Percentiles rank a stretch among this genome's conserved stretches.
Conservation (phyloP, 2,797 vertebrate genomes). For the Falco columbarius region DNA sequence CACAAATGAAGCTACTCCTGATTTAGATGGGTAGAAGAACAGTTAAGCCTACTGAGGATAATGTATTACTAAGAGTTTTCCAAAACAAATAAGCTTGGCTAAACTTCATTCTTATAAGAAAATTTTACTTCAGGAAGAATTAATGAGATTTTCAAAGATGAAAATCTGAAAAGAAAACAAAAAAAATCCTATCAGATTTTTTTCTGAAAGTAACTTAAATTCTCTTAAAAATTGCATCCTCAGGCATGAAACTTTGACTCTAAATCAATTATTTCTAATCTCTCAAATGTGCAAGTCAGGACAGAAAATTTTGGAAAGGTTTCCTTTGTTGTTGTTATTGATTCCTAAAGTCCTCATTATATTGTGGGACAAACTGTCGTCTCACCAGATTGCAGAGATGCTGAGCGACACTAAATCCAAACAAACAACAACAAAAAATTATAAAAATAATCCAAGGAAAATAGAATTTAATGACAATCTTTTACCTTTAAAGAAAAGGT, state of each 20-base stretch:
- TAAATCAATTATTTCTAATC: not conserved
- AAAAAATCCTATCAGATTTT: rapidly evolving
- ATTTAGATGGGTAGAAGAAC: not conserved
- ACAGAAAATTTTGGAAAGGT: not conserved
- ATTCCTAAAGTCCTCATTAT: not conserved
- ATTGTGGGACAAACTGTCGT: not conserved
- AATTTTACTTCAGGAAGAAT: not conserved
- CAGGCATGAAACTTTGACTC: not conserved
- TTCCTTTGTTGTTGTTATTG: not conserved
- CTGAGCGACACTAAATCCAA: not conserved
- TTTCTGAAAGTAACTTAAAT: not conserved
- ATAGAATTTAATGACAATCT: not conserved
- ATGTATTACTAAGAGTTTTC: not conserved
- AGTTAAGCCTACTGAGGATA: not conserved
- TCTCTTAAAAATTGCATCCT: not conserved
- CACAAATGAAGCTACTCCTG: conserved; percentile 1
- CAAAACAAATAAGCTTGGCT: not conserved
- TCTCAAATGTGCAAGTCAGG: not conserved
- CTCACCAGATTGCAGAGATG: not conserved
- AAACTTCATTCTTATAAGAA: not conserved
- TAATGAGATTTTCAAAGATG: not conserved
- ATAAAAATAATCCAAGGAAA: not conserved
- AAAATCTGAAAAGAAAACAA: not conserved
- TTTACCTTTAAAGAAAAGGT: not conserved
- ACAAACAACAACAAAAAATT: not conserved